A percentile compares a stretch with the other conserved stretches of the same genome.
phyloP scores from a whole-genome alignment of 2,888 invertebrate species.

The Rhagonycha fulva region DNA sequence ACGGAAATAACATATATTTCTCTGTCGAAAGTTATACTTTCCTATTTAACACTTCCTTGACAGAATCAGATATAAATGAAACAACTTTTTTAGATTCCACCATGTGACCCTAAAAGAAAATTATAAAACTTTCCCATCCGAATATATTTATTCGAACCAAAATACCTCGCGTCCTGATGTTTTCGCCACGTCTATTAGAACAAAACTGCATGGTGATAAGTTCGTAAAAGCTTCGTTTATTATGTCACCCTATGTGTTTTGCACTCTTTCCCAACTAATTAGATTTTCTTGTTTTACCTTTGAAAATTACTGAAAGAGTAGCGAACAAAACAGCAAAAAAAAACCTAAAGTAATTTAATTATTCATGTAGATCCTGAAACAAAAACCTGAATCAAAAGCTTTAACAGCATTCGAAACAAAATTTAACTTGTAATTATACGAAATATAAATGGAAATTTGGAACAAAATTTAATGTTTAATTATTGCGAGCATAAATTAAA shows the following conservation, averaged over 20 bases:
- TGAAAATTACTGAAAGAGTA: not conserved
- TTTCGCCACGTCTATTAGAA: not conserved
- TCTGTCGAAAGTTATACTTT: constrained; percentile 19
- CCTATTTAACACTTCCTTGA: constrained; percentile 16
- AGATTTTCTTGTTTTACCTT: not conserved
- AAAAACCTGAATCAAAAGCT: not conserved
- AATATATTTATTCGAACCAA: not conserved
- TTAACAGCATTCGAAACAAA: not conserved
- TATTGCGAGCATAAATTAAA: not conserved
- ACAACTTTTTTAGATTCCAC: not conserved
- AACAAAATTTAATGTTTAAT: not conserved
- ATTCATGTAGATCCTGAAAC: not conserved
- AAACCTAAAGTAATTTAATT: not conserved
- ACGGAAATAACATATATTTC: constrained; percentile 17
- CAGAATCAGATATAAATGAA: constrained; percentile 13
- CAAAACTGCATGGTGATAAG: not conserved
- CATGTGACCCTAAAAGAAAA: not conserved
- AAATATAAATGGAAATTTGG: not conserved
- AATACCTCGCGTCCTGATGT: not conserved
- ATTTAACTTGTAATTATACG: not conserved
- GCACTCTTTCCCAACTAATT: not conserved
- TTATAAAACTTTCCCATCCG: not conserved
- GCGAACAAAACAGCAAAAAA: not conserved
- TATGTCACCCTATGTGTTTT: not conserved
- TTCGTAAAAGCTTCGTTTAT: not conserved